Evolutionary conservation across 2,888 invertebrate species (phyloP), one percentile per base, ranked within the genome.

Genomic region (Kryphioiulus occultus): DNA sequence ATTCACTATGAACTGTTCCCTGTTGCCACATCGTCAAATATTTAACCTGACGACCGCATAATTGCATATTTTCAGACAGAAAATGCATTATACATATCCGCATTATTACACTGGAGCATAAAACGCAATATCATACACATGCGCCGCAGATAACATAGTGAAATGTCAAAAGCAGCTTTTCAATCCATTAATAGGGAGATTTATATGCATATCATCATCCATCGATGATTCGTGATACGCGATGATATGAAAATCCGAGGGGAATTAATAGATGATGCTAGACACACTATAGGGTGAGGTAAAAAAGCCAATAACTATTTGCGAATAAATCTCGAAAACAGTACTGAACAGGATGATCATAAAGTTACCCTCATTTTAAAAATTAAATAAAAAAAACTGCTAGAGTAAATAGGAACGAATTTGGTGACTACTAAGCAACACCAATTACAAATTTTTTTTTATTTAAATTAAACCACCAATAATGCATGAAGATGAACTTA

Each of bases 21-120:
- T 78, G 78, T 78, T 78, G 78, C 78, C 78, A 78, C 78, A 78
- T 78, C 78, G 78, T 78, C 78, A 78, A 78, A 78, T 78, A 78
- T 78, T 78, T 78, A 78, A 78, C 78, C 78, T 30, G 78, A 78
- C 78, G 78, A 78, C 78, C 78, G 78, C 78, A 78, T 78, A 78
- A 78, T 30, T 78, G 78, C 78, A 30, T 78, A 78, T 78, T 78
- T 78, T 78, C 78, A 30, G 30, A 78, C 3, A 15, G 30, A 78
- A 78, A 12, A 78, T 78, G 30, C 78, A 78, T 78, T 78, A 78
- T 30, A 30, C 30, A 78, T 30, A 44, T 44, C 26, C 68, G 59
- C 78, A 15, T 78, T 78, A 15, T 0, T 26, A 30, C 30, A 53
- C 19, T 59, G 26, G 68, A 26, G 26, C 19, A 78, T 26, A 78